Evolutionary conservation across 2,797 vertebrate genomes (phyloP).

Genomic region (Ctenosaura bakeri): DNA sequence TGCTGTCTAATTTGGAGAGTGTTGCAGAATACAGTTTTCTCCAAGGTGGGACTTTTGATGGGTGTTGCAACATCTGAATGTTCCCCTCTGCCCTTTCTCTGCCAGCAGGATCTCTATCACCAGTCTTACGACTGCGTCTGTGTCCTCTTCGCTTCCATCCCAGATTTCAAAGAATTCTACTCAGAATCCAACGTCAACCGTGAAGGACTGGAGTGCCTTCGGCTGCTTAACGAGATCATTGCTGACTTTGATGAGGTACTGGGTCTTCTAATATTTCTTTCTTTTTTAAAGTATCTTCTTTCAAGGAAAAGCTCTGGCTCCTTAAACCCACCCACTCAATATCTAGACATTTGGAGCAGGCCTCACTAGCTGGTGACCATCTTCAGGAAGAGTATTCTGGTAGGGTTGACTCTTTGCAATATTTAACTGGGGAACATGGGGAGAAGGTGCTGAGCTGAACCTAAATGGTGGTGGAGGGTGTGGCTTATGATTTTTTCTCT

Average conservation of each 20-base stretch:
- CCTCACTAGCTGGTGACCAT: background rate
- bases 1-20: background rate
- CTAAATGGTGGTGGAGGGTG: background rate
- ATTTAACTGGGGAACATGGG: background rate
- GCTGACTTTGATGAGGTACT: constrained; percentile 91
- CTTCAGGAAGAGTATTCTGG: background rate
- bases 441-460: no score
- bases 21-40: background rate
- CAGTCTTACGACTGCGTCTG: constrained; percentile 89
- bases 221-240: constrained; percentile 94
- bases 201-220: constrained; percentile 89
- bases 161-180: constrained; percentile 93
- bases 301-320: background rate
- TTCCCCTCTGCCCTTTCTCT: background rate
- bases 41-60: background rate
- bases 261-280: background rate
- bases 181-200: constrained; percentile 87
- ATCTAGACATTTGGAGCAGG: background rate
- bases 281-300: background rate
- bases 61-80: background rate
- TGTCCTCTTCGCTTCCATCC: constrained; percentile 92
- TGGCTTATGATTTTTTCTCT: background rate
- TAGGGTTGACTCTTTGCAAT: background rate
- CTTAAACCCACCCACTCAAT: background rate
- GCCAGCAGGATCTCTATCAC: constrained; percentile 89